Conservation (phyloP, 2,888 invertebrate species). For the Plagodis pulveraria region DNA sequence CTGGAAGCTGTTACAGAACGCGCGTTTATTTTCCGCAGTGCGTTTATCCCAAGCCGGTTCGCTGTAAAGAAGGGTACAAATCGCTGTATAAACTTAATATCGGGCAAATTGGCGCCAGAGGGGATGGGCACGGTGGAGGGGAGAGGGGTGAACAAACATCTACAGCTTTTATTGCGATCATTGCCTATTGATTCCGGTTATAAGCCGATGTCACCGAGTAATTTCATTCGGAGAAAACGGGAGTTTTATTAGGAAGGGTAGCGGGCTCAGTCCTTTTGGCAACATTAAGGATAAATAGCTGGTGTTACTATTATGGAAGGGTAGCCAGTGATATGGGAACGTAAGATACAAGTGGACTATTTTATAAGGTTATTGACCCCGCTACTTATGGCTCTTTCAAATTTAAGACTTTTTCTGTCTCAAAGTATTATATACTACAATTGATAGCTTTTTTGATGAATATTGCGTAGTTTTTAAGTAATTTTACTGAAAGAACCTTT, state of each 20-base stretch:
- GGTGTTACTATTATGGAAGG: background rate
- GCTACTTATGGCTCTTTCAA: no score
- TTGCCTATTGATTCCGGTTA: slow-evolving; percentile 77
- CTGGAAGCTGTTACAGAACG: background rate
- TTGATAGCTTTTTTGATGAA: no score
- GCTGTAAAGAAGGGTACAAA: slow-evolving; percentile 79
- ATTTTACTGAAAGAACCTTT: no score
- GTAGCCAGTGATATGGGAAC: no score
- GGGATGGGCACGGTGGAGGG: slow-evolving; percentile 34
- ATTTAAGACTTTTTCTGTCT: no score
- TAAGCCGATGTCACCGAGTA: slow-evolving; percentile 58
- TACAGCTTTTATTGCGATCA: slow-evolving; percentile 72
- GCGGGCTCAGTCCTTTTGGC: background rate
- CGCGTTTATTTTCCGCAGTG: background rate
- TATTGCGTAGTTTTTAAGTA: no score
- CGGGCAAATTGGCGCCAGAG: slow-evolving; percentile 74
- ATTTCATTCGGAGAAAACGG: slow-evolving; percentile 19
- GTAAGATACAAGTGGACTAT: no score
- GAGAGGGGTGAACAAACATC: slow-evolving; percentile 61
- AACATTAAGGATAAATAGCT: background rate
- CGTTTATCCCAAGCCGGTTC: slow-evolving; percentile 9
- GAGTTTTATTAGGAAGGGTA: slow-evolving; percentile 19
- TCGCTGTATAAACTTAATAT: slow-evolving; percentile 83
- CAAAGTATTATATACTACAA: no score
- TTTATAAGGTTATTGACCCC: no score